Conservation (phyloP, 2,888 invertebrate species). For the Ochropleura plecta region DNA sequence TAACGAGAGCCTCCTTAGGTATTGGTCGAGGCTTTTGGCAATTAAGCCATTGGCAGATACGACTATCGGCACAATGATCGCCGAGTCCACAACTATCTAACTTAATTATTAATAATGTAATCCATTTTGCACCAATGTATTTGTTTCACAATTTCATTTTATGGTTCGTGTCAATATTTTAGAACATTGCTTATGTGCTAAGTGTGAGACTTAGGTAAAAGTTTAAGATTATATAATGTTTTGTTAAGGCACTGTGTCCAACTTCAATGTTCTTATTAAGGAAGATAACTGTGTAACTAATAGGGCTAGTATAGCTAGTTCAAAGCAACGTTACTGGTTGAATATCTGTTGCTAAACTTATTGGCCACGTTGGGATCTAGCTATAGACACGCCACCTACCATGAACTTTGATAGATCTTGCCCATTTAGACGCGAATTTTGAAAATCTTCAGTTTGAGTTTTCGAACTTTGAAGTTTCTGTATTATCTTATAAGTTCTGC, state of each 20-base stretch:
- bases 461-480: neutral
- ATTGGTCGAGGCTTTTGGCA: too few species aligned
- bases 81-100: too few species aligned
- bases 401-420: neutral
- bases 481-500: neutral
- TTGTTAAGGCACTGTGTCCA: neutral
- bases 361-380: conserved; percentile 7
- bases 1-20: too few species aligned
- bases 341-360: neutral
- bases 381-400: neutral
- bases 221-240: neutral
- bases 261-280: neutral
- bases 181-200: conserved; percentile 9
- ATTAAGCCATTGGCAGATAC: too few species aligned
- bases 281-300: neutral
- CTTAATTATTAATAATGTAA: too few species aligned
- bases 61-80: too few species aligned
- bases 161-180: conserved; percentile 34
- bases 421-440: neutral
- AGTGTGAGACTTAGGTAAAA: conserved; percentile 14
- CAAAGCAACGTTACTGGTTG: neutral
- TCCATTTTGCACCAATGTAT: neutral
- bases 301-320: neutral
- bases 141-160: conserved; percentile 31
- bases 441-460: neutral